phyloP scores from a whole-genome alignment of 2,113 vertebrate genomes.

The Gymnorhina tibicen region DNA sequence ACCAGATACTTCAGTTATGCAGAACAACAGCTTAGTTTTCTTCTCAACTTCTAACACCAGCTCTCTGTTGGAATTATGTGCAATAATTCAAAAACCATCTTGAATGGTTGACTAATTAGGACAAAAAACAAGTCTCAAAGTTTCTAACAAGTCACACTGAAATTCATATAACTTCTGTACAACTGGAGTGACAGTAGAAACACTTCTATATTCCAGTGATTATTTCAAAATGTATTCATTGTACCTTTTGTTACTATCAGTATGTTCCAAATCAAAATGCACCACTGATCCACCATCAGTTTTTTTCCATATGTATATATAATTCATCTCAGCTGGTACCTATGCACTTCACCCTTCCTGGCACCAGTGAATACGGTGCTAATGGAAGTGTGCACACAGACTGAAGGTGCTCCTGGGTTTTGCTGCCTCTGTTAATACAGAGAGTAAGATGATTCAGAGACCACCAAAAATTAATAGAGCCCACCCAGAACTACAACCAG shows the following conservation, averaged over 20 bases:
- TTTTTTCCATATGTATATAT: background rate
- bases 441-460: background rate
- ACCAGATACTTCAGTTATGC: background rate
- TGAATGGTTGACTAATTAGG: background rate
- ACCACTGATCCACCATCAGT: background rate
- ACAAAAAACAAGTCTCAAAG: background rate
- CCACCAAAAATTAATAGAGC: background rate
- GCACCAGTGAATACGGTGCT: background rate
- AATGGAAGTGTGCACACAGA: fast-evolving
- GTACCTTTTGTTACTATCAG: background rate
- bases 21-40: background rate
- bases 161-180: background rate
- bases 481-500: background rate
- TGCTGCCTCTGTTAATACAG: background rate
- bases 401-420: background rate
- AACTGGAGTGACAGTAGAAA: background rate
- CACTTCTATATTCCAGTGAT: background rate
- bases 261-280: background rate
- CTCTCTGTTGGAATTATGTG: background rate
- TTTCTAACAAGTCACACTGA: background rate
- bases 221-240: background rate
- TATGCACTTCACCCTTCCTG: background rate
- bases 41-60: background rate
- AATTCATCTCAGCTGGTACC: background rate
- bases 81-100: background rate